Evolutionary conservation across 2,113 vertebrate species (phyloP), one percentile per base, ranked within the genome.

Genomic region (Solea solea): DNA sequence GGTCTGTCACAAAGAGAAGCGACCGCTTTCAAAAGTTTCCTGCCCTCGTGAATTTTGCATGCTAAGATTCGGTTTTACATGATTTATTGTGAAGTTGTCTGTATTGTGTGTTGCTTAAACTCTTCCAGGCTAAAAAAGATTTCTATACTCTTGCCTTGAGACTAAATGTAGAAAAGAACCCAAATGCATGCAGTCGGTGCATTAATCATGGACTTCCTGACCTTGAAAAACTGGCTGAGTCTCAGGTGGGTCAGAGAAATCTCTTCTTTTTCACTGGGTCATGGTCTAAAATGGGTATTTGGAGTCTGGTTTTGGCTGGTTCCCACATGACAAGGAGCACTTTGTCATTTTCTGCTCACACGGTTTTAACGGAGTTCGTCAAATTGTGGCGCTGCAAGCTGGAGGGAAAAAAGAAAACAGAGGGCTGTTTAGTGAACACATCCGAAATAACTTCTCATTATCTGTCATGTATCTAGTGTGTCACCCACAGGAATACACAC

Each of bases 191-290:
- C 13, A 50, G 64, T 71, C 41, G 5, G 7, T 56, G 15, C n/a
- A 48, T 69, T 52, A 46, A 16, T 76, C 58, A 53, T 3, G 4
- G 62, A 65, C 28, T 73, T 81, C 8, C 16, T 72, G 81, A 84
- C 78, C 62, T 87, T 80, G 76, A 76, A 72, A 72, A 74, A 71
- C 76, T 70, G 74, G 54, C 49, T 60, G 44, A 57, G 55, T 69
- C 73, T 64, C 69, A 63, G 76, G 28, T 79, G 78, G 80, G 82
- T 87, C 85, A 68, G 50, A 55, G 56, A 72, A 56, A 69, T 58
- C 39, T 83, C 64, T 72, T 56, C 52, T 72, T 81, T 74, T 72
- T 81, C 69, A 77, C 56, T 83, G 70, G 82, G 72, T 83, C 78
- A 74, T 9, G 34, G 72, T 68, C 71, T 85, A 77, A 89, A 89